Base-by-base conservation (phyloP, 2,113 vertebrate genomes). In the Mohoua ochrocephala region DNA sequence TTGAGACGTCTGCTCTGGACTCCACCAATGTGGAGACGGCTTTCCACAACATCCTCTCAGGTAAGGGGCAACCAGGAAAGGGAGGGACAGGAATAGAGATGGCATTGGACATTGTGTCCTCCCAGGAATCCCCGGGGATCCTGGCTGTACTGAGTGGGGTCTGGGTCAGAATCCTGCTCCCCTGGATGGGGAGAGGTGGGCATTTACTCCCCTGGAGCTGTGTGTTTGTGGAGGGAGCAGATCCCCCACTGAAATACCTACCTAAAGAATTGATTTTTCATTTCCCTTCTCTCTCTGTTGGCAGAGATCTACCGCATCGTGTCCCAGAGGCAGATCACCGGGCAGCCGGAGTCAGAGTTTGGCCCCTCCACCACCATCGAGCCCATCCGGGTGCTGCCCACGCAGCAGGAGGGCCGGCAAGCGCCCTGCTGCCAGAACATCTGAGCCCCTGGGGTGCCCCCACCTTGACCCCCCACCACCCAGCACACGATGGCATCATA, bases 261-360 rank as follows among this genome's bases (percentile, higher is more conserved):
- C 14, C 45, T 76, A 5, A 54, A 41, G 7, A 24, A 8, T 11
- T 17, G 11, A 13, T 37, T 19, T 52, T 12, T 26, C 53, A 4
- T 11, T 11, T 5, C 18, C 15, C 4, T 20, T 53, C 11, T 12
- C 3, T 53, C n/a, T 44, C 28, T 82, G 57, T 74, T 71, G 67
- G 63, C 98, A 99, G 99, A 99, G 97, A 99, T 99, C 97, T 98
- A 99, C 97, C 98, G 93, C 97, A 98, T 99, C 23, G 98, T 99
- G 82, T 99, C 99, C 1, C 98, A 99, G 98, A 96, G 98, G 94
- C 99, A 99, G 97, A 99, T 99, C 60, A 91, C 98, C 0, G 98
- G 98, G 49, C 98, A 98, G 64, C 96, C 88, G 0, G 98, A 99
- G 87, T 45, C 97, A 0, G 98, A 99, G 89, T 98, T 99, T 5